Evolutionary conservation across 2,113 vertebrate genomes (phyloP).

Genomic region (Coryphaenoides rupestris): DNA sequence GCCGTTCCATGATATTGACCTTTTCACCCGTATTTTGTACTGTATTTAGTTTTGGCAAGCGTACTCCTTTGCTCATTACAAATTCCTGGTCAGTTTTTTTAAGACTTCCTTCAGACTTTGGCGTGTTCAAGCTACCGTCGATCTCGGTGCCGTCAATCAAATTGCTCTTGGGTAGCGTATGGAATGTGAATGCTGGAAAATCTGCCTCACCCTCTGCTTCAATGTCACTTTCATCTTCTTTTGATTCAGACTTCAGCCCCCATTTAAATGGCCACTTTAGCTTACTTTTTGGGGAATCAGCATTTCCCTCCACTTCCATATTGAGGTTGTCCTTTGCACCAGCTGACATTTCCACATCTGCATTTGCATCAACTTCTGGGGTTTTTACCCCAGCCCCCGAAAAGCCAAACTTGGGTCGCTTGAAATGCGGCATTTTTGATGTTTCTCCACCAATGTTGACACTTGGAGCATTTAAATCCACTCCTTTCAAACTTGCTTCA

Average conservation of each 20-base stretch:
- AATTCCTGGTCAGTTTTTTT: constrained; percentile 35
- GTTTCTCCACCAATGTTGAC: constrained; percentile 45
- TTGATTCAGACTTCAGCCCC: constrained; percentile 26
- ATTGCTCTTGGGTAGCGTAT: constrained; percentile 48
- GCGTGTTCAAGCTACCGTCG: constrained; percentile 5
- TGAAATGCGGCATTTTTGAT: constrained; percentile 46
- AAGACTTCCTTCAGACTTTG: constrained; percentile 37
- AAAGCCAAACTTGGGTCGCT: constrained; percentile 45
- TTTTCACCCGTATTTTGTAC: constrained; percentile 26
- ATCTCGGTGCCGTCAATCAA: constrained; percentile 17
- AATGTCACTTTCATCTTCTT: constrained; percentile 22
- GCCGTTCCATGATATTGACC: constrained; percentile 62
- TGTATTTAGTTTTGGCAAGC: constrained; percentile 41
- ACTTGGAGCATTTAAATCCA: constrained; percentile 42
- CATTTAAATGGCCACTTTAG: constrained; percentile 56
- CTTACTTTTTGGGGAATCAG: constrained; percentile 42
- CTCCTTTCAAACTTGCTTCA: not conserved
- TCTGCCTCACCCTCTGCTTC: constrained; percentile 24
- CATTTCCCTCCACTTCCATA: constrained; percentile 23
- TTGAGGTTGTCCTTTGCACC: constrained; percentile 15
- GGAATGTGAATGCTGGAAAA: constrained; percentile 63
- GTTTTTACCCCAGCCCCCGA: constrained; percentile 26
- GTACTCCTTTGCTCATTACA: constrained; percentile 49
- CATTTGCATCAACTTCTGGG: constrained; percentile 14
- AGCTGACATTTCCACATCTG: constrained; percentile 17